These are phyloP conservation scores for Gerris lacustris DNA, from an alignment of 2,888 invertebrate species.

Conservation along the genomic window DNA sequence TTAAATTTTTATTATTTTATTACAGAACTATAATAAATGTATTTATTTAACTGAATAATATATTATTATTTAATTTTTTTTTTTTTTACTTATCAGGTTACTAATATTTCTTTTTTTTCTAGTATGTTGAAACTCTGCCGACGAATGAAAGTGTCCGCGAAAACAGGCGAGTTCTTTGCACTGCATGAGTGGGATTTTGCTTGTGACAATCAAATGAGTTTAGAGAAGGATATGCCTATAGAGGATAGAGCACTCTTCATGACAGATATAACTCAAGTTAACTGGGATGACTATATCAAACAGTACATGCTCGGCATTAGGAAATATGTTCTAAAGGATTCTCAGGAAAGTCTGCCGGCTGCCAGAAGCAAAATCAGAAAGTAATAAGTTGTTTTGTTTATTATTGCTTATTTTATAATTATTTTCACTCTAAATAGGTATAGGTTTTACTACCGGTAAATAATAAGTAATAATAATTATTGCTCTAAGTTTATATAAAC, in stretches of 20 bases:
- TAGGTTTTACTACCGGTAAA: no score
- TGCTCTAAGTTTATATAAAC: no score
- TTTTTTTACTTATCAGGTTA: no score
- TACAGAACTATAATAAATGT: no score
- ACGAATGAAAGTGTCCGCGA: conserved; percentile 63
- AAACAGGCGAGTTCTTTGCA: conserved; percentile 73
- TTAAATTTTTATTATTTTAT: no score
- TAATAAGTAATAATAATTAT: no score
- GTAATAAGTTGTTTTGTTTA: conserved; percentile 35
- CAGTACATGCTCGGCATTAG: conserved; percentile 74
- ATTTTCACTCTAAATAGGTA: no score
- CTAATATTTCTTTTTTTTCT: conserved; percentile 28
- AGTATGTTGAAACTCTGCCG: conserved; percentile 77
- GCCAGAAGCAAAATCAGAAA: conserved; percentile 54
- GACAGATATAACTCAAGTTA: conserved; percentile 50
- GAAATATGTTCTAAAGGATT: conserved; percentile 67
- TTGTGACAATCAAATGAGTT: conserved; percentile 47
- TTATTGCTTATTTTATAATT: no score
- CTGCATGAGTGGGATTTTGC: conserved; percentile 73
- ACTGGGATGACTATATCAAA: conserved; percentile 70
- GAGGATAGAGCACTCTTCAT: conserved; percentile 50
- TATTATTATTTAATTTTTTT: no score
- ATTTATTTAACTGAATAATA: no score
- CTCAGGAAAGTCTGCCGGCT: conserved; percentile 48
- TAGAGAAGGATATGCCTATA: conserved; percentile 43